Conservation (phyloP, 2,113 vertebrate genomes). For the Sakesphorus luctuosus region DNA sequence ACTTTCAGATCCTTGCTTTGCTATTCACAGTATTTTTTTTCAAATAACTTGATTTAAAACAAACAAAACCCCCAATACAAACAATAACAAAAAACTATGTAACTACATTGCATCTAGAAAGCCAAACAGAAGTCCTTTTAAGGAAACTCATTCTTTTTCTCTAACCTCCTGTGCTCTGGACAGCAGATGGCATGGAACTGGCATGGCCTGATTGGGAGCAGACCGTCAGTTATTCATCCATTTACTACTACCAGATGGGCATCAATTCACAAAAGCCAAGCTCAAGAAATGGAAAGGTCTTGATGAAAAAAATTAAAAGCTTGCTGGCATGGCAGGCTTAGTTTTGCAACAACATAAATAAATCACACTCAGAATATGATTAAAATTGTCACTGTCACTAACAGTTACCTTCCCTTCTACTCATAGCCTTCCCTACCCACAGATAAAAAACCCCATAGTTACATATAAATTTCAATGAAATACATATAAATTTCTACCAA, state of each 20-base stretch:
- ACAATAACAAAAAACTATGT: neutral
- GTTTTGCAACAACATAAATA: conserved; percentile 41
- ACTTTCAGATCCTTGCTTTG: neutral
- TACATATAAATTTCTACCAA: neutral
- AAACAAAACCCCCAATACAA: neutral
- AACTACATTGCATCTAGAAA: neutral
- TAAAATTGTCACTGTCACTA: conserved; percentile 18
- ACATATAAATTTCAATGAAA: neutral
- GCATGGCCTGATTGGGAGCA: conserved; percentile 39
- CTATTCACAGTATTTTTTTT: neutral
- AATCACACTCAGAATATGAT: conserved; percentile 28
- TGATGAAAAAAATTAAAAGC: conserved; percentile 58
- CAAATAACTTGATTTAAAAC: neutral
- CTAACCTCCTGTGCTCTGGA: conserved; percentile 19
- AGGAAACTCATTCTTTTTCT: conserved; percentile 48
- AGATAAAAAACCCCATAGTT: neutral
- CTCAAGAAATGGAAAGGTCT: conserved; percentile 65
- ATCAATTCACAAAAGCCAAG: conserved; percentile 63
- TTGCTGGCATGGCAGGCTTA: conserved; percentile 18
- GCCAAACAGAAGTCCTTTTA: conserved; percentile 27
- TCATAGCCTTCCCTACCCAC: neutral
- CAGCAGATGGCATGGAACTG: conserved; percentile 71
- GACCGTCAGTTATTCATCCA: conserved; percentile 63
- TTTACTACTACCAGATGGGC: conserved; percentile 76
- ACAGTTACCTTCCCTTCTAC: neutral